A percentile compares a stretch with the other conserved stretches of the same genome.
These are phyloP conservation scores for Myiopsitta monachus DNA, from an alignment of 2,113 vertebrate species.

Conservation along the genomic window DNA sequence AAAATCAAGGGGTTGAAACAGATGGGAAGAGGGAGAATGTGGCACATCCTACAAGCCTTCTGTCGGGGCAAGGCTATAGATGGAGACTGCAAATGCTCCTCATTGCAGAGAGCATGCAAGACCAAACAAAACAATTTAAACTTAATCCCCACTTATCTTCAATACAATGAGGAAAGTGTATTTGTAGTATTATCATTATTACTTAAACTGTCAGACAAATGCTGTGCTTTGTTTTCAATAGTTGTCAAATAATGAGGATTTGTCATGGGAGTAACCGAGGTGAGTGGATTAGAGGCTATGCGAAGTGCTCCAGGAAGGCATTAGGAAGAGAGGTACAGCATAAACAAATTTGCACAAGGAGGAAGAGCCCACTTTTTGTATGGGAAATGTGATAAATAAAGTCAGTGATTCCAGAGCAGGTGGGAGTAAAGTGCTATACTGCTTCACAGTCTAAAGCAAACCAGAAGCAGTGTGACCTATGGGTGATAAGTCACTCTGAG, in stretches of 20 bases:
- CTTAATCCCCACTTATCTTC: background rate
- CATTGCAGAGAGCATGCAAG: background rate
- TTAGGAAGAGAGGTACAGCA: background rate
- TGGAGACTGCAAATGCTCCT: background rate
- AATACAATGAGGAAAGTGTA: background rate
- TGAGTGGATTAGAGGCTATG: background rate
- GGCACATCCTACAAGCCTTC: slow-evolving; percentile 37
- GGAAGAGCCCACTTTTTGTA: background rate
- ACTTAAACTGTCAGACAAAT: background rate
- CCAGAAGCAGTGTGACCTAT: fast-evolving
- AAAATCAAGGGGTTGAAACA: slow-evolving; percentile 4
- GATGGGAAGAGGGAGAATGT: slow-evolving; percentile 1
- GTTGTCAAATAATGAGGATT: background rate
- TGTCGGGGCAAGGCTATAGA: background rate
- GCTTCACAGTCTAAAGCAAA: background rate
- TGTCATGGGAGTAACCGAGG: background rate
- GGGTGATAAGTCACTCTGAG: background rate
- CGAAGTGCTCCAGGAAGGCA: background rate
- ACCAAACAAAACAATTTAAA: background rate
- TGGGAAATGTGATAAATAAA: background rate
- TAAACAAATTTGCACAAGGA: background rate
- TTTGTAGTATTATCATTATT: background rate
- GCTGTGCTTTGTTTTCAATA: background rate
- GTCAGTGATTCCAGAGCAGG: background rate
- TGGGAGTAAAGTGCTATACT: background rate